These are phyloP conservation scores for Unio delphinus DNA, from an alignment of 2,888 invertebrate species.

Conservation along the genomic window DNA sequence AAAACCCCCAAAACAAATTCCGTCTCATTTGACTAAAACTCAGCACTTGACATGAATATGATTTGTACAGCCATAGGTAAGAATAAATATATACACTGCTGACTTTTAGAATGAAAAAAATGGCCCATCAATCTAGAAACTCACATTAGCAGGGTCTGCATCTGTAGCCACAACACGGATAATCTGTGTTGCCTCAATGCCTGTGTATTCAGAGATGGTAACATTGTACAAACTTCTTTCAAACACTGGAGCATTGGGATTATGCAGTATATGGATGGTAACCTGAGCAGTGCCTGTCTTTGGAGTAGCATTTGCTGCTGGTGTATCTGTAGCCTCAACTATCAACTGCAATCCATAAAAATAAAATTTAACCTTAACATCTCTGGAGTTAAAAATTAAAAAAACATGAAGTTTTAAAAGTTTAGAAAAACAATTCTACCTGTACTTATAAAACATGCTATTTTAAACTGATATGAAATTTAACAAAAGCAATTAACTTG, in stretches of 20 bases:
- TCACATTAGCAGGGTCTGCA: slow-evolving; percentile 42
- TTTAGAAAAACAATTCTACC: too few relatives aligned
- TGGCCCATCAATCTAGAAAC: slow-evolving; percentile 1
- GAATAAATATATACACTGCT: not conserved
- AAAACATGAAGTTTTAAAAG: not conserved
- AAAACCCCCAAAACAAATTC: too few relatives aligned
- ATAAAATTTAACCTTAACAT: not conserved
- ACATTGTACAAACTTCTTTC: slow-evolving; percentile 27
- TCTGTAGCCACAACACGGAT: slow-evolving; percentile 43
- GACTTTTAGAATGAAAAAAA: not conserved
- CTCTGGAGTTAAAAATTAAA: not conserved
- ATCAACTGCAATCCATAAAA: slow-evolving; percentile 33
- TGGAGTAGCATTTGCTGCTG: slow-evolving; percentile 31
- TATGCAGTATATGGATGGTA: slow-evolving; percentile 54
- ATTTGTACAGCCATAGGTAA: too few relatives aligned
- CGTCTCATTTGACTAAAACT: too few relatives aligned
- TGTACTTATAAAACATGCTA: too few relatives aligned
- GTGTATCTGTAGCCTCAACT: slow-evolving; percentile 53
- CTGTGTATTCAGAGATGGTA: slow-evolving; percentile 55
- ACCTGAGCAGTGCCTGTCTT: slow-evolving; percentile 47
- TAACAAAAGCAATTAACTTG: too few relatives aligned
- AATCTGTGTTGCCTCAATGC: slow-evolving; percentile 23
- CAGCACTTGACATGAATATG: too few relatives aligned
- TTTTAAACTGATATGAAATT: too few relatives aligned
- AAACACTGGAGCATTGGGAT: slow-evolving; percentile 62